These are phyloP conservation scores for Melipona quadrifasciata DNA, from an alignment of 1,140 invertebrate genomes.

Conservation along the genomic window DNA sequence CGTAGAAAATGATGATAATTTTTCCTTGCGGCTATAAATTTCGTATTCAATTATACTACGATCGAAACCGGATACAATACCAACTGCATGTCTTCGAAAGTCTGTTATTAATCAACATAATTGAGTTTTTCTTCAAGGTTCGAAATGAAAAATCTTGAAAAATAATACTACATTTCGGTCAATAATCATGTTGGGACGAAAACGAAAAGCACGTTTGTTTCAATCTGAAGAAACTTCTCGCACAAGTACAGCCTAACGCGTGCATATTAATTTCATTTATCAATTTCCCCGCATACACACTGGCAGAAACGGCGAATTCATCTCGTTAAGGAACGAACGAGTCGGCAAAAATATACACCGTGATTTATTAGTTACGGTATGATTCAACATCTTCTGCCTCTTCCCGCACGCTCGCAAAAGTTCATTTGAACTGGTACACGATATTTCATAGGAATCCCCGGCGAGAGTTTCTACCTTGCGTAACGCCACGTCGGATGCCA, in stretches of 20 bases:
- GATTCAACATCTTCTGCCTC: neutral
- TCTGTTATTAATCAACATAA: too few species aligned
- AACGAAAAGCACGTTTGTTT: neutral
- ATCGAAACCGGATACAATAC: too few species aligned
- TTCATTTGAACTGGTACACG: slow-evolving; percentile 4
- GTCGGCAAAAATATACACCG: neutral
- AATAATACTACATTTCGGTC: too few species aligned
- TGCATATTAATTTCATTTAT: neutral
- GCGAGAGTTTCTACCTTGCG: neutral
- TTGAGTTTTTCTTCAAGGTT: too few species aligned
- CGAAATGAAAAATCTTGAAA: too few species aligned
- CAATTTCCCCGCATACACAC: neutral
- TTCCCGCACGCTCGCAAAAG: neutral
- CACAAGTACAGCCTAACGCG: neutral
- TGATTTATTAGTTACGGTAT: neutral
- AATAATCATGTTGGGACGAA: neutral
- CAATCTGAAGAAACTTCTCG: neutral
- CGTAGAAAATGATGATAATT: too few species aligned
- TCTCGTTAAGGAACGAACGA: neutral
- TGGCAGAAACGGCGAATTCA: neutral
- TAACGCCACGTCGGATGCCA: neutral
- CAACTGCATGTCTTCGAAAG: too few species aligned
- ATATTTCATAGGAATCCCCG: slow-evolving; percentile 1
- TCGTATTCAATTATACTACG: too few species aligned
- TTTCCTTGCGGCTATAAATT: too few species aligned